Evolutionary conservation across 2,888 invertebrate genomes (phyloP), one percentile per base, ranked within the genome.

Genomic region (Sylvicola cinctus): DNA sequence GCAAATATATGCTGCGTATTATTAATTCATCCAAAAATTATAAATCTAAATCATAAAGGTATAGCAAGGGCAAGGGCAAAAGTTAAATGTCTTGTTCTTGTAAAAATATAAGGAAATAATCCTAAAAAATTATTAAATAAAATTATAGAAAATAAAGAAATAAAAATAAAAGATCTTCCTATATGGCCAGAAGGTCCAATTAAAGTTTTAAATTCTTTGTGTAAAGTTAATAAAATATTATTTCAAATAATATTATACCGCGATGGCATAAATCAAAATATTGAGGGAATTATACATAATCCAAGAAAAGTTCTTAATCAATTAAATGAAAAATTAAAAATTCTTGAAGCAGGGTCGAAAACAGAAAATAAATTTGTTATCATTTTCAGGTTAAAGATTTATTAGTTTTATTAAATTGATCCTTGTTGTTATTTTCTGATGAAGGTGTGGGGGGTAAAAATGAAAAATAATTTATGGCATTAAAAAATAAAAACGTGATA

Each of bases 81-180:
- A 7, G 54, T 54, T 60, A 75, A 48, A 50, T 76, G 74, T 2
- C 72, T 71, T 39, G 74, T 66, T 43, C 66, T 62, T 20, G 72
- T 73, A 57, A 76, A 77, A 58, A 75, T 69, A 60, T 73, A 76
- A 0, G 76, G 71, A 3, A 74, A 68, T 60, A 77, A 49, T 0
- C 74, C 72, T 61, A 73, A 49, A 45, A 74, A 68, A 61, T 75
- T 76, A 62, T 70, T 72, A 52, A 70, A 60, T 54, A 74, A 44
- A 54, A 75, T 61, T 49, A 69, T 57, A 29, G 56, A 49, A 52
- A 73, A 71, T 51, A 70, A 46, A 2, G 62, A 57, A 45, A 66
- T 60, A 55, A 70, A 67, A 48, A 67, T 62, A 45, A 66, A 57
- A 16, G 64, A 60, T 44, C 58, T 60, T 44, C 67, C 64, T 48